Evolutionary conservation across 2,888 invertebrate species (phyloP), one percentile per base, ranked within the genome.

Genomic region (Nycteola revayana): DNA sequence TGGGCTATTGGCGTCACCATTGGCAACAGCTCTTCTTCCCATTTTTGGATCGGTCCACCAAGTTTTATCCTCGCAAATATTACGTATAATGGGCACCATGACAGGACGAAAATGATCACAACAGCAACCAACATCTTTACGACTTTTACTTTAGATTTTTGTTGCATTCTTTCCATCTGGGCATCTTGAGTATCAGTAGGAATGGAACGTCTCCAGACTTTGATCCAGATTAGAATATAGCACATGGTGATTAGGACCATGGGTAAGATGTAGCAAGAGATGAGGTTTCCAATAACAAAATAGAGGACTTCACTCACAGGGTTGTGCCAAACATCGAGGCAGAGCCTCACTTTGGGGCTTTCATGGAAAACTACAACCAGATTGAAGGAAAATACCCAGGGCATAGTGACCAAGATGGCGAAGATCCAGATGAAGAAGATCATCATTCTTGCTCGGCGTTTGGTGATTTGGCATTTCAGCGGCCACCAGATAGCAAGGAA

Each of bases 401-500:
- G 98, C 1, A 95, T 93, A 37, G 97, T 96, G 39, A 95, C 93
- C 23, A 93, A 91, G 48, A 95, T 86, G 1, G 97, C 96, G 55
- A 96, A 93, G 66, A 95, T 90, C 98, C 98, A 98, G 66, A 97
- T 97, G 66, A 96, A 90, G 41, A 95, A 89, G 61, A 98, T 97
- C 91, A 97, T 95, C 74, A 95, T 89, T 32, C 96, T 91, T 6
- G 97, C 96, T 9, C 96, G 93, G 34, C 94, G 91, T 67, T 96
- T 96, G 27, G 97, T 96, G 81, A 98, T 96, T 79, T 97, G 96
- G 68, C 94, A 94, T 68, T 95, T 96, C 62, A 98, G 80, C 1
- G 97, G 96, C 94, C 96, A 97, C 95, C 98, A 97, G 63, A 98
- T 98, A 26, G 98, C 98, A 56, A 98, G 91, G 76, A 97, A 98